A percentile compares a stretch with the other conserved stretches of the same genome.
These are phyloP conservation scores for Magallana gigas DNA, from an alignment of 1,140 invertebrate genomes.

Conservation along the genomic window DNA sequence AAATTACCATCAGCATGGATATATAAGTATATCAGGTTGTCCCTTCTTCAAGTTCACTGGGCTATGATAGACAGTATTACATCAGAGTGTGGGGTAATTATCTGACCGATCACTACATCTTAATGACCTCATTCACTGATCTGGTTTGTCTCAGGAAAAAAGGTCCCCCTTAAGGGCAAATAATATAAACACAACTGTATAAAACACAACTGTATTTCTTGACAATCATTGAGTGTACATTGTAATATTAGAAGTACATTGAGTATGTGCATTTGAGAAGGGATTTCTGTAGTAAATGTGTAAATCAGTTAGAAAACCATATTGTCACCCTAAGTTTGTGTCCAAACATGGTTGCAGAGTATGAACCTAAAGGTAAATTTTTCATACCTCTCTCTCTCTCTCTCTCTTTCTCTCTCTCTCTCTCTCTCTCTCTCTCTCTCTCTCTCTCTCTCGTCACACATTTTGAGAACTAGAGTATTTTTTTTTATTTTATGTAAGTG, in stretches of 20 bases:
- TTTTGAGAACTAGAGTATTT: no score
- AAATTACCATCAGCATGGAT: no score
- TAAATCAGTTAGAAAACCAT: background rate
- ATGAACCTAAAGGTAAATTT: background rate
- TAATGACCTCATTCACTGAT: conserved; percentile 18
- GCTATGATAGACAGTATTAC: background rate
- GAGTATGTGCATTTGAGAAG: background rate
- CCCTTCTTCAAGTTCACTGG: background rate
- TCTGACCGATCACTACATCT: conserved; percentile 18
- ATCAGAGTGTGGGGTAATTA: background rate
- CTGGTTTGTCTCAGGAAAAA: background rate
- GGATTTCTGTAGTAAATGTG: background rate
- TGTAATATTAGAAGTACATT: background rate
- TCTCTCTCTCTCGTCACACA: no score
- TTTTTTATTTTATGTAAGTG: no score
- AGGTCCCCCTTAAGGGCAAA: background rate
- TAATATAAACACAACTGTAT: background rate
- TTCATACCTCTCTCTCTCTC: no score
- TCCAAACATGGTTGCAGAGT: background rate
- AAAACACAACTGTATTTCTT: background rate
- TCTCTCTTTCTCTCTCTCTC: no score
- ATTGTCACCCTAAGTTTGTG: background rate
- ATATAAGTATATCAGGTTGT: background rate
- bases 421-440: no score
- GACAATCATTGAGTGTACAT: background rate